phyloP scores from a whole-genome alignment of 2,797 vertebrate genomes.

The Melanotaenia nigrans region DNA sequence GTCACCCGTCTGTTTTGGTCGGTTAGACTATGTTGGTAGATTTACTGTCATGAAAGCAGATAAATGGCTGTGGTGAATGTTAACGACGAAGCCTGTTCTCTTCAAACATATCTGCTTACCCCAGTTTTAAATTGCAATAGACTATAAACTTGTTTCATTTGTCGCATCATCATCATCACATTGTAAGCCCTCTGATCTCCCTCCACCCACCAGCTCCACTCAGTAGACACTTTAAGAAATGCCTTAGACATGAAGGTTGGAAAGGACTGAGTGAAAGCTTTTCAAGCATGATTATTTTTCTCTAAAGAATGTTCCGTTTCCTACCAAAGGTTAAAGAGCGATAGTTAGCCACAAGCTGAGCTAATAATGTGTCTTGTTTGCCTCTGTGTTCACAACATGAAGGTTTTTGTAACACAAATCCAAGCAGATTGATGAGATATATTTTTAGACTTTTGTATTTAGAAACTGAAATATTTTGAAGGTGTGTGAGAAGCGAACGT shows the following conservation, averaged over 20 bases:
- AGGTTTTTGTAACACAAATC: slow-evolving; percentile 63
- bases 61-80: no score
- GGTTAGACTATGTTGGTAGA: background rate
- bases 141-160: background rate
- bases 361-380: slow-evolving; percentile 21
- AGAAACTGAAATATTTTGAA: slow-evolving; percentile 78
- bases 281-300: slow-evolving; percentile 84
- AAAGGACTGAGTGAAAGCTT: slow-evolving; percentile 68
- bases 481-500: slow-evolving; percentile 78
- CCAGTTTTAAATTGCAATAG: background rate
- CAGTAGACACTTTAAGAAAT: slow-evolving; percentile 78
- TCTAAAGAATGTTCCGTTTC: slow-evolving; percentile 81
- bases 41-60: background rate
- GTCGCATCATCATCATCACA: no score
- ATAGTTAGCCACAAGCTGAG: slow-evolving; percentile 22
- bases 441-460: slow-evolving; percentile 83
- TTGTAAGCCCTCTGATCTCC: slow-evolving; percentile 15
- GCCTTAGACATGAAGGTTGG: slow-evolving; percentile 79
- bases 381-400: slow-evolving; percentile 55
- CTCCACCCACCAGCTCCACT: slow-evolving; percentile 38
- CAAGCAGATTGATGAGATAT: slow-evolving; percentile 71
- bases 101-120: background rate
- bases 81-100: no score
- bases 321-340: slow-evolving; percentile 90
- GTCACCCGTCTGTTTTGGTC: background rate